Evolutionary conservation across 1,140 invertebrate species (phyloP), one percentile per base, ranked within the genome.

Genomic region (Gonioctena quinquepunctata): DNA sequence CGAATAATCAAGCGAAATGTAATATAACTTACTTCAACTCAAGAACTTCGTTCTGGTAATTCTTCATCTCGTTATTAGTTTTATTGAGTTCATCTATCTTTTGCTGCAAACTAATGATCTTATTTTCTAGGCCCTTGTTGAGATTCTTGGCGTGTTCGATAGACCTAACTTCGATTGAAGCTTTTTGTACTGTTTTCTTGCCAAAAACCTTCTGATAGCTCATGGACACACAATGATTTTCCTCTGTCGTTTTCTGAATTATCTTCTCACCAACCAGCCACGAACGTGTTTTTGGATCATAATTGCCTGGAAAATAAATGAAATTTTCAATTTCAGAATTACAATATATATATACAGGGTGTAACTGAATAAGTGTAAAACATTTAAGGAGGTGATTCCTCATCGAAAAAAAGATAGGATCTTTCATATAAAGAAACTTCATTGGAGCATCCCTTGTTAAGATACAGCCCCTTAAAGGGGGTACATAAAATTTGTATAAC

Each of bases 111-210:
- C 92, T 93, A 71, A 99, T 98, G 77, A 99, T 99, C 86, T 99
- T 99, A 84, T 98, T 99, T 83, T 99, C 97, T 52, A 99, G 84
- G 0, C 97, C 97, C 83, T 96, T 96, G 86, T 99, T 99, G 19
- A 98, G 88, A 54, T 93, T 92, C 82, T 97, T 97, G 42, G 98
- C 93, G 83, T 99, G 96, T 76, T 97, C 95, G 23, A 99, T 91
- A 27, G 94, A 95, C 61, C 93, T 89, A 0, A 97, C 97, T 83
- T 99, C 96, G 3, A 90, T 89, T 75, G 90, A n/a, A 99, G 85
- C 22, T 89, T 87, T 76, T 92, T 95, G 74, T 97, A 92, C 60
- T 90, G 83, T 65, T 90, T 89, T 69, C 91, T 91, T 0, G 97
- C 97, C 68, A 95, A 79, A 77, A 90, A 93, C 23, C 90, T 87